Evolutionary conservation across 2,797 vertebrate species (phyloP), one percentile per base, ranked within the genome.

Genomic region (Parauchenoglanis punctatus): DNA sequence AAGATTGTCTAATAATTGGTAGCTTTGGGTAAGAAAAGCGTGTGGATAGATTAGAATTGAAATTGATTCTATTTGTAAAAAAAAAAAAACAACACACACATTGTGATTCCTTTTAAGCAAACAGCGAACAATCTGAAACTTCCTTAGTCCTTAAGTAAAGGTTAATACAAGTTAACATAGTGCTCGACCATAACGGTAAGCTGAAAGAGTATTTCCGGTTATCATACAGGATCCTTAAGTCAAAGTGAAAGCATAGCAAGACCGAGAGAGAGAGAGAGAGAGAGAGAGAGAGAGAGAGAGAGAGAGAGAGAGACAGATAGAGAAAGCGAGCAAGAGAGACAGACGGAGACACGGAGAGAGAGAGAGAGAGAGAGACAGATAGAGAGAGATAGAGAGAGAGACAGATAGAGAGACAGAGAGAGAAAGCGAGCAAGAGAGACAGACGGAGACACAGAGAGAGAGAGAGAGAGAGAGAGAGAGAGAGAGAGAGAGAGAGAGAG

Each of bases 191-290:
- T 83, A 73, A 46, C n/a, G 12, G 25, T 84, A 59, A 31, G 73
- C 40, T 81, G 20, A 83, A 85, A 63, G 35, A 87, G 87, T 87
- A 18, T 85, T 83, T 76, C 35, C 82, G 85, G 87, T 59, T 35
- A 83, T 75, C 49, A 25, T 70, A 58, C 76, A 75, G 13, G 72
- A 68, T 80, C 67, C 81, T 87, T 80, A 83, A 85, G 87, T 63
- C 44, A 85, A 86, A 84, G 56, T 85, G 81, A 90, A 89, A 88
- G 65, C 73, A 73, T 87, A 59, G 87, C 68, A 46, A 81, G 67
- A 85, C 89, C 89, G 89, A 81, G 0, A 91, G 90, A 89, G 68
- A 94, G 31, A 31, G 31, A 31, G 31, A 31, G 31, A 31, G 1
- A 31, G 31, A 31, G 35, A 35, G 35, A 35, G 35, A 35, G 35